Percentiles rank a stretch among this genome's conserved stretches.
Evolutionary conservation across 2,888 invertebrate species (phyloP).

Genomic region (Heteromyza rotundicornis): DNA sequence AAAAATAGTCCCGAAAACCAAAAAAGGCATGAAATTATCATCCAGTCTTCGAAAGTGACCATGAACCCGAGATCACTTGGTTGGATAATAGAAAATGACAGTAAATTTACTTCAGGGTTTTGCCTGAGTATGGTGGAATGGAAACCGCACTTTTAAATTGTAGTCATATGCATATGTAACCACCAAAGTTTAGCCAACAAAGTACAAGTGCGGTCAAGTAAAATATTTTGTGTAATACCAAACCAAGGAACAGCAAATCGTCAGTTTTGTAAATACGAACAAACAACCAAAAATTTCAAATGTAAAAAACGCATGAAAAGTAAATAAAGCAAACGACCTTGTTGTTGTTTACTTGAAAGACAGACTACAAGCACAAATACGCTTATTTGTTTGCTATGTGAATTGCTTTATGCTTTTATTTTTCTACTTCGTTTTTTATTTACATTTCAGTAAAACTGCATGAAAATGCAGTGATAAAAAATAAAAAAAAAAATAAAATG

Average conservation of each 20-base stretch:
- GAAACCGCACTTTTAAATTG: too few species aligned
- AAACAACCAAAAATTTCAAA: background rate
- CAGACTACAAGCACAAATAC: background rate
- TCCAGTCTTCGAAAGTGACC: too few species aligned
- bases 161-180: too few species aligned
- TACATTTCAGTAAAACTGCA: background rate
- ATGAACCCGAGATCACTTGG: too few species aligned
- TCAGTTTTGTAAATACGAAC: background rate
- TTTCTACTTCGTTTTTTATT: background rate
- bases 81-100: too few species aligned
- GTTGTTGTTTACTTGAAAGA: conserved; percentile 2
- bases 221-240: background rate
- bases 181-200: too few species aligned
- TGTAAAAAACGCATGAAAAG: background rate
- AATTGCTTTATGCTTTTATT: background rate
- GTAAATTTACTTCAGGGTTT: too few species aligned
- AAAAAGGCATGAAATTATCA: too few species aligned
- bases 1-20: too few species aligned
- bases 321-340: background rate
- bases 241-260: background rate
- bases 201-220: too few species aligned
- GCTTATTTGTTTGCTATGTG: background rate
- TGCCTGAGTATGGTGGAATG: too few species aligned
- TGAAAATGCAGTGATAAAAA: background rate
- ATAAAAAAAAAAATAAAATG: background rate